phyloP scores from a whole-genome alignment of 2,888 invertebrate species.

The Papilio demoleus region DNA sequence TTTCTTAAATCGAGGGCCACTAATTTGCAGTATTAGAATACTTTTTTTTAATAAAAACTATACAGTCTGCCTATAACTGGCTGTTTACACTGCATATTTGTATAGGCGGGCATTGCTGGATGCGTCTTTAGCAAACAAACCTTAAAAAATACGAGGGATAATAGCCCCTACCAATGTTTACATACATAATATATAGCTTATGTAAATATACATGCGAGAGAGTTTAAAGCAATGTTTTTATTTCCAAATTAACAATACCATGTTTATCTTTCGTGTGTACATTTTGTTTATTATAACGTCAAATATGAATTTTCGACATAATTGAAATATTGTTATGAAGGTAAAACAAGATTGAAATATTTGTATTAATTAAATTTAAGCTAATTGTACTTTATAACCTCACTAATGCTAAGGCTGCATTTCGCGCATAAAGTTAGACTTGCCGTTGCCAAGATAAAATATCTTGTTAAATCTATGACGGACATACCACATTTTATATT shows the following conservation, averaged over 20 bases:
- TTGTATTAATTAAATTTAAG: background rate
- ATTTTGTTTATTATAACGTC: conserved; percentile 41
- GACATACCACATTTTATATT: no score
- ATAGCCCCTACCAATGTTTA: conserved; percentile 55
- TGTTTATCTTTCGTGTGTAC: conserved; percentile 51
- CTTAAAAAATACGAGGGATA: conserved; percentile 79
- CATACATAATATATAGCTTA: conserved; percentile 55
- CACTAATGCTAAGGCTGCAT: no score
- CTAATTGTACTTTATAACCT: background rate
- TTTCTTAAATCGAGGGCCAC: background rate
- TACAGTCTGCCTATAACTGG: conserved; percentile 73
- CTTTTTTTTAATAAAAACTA: conserved; percentile 62
- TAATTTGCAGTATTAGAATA: background rate
- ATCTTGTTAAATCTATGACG: no score
- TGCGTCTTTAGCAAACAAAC: conserved; percentile 80
- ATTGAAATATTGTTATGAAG: conserved; percentile 7
- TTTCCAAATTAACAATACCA: conserved; percentile 58
- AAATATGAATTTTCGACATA: conserved; percentile 8
- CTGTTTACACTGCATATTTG: conserved; percentile 78
- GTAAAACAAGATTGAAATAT: background rate
- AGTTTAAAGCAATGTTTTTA: conserved; percentile 59
- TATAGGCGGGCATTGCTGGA: conserved; percentile 76
- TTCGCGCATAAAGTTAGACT: no score
- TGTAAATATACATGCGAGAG: conserved; percentile 56
- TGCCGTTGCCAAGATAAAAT: no score